Percentiles rank a stretch among this genome's conserved stretches.
These are phyloP conservation scores for Eublepharis macularius DNA, from an alignment of 2,113 vertebrate genomes.

Conservation along the genomic window DNA sequence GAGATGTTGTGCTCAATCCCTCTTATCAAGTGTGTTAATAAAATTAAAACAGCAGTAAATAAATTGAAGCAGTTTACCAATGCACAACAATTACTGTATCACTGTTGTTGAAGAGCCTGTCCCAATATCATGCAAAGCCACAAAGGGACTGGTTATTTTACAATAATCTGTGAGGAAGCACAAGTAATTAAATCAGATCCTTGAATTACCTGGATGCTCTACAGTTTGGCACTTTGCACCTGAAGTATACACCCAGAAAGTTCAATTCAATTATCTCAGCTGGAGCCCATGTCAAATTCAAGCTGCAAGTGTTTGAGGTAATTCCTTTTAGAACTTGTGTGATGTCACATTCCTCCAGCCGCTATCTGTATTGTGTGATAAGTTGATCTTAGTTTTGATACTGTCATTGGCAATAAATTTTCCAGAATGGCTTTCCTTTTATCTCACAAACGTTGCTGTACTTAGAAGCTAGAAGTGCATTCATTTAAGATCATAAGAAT, in stretches of 20 bases:
- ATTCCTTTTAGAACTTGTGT: constrained; percentile 52
- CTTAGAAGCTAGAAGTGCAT: constrained; percentile 41
- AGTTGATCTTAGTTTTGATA: constrained; percentile 55
- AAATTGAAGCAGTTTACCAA: constrained; percentile 55
- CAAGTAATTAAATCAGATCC: constrained; percentile 52
- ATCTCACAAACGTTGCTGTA: constrained; percentile 44
- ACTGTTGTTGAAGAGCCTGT: constrained; percentile 30
- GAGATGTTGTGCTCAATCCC: constrained; percentile 31
- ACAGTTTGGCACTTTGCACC: constrained; percentile 17
- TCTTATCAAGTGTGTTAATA: constrained; percentile 50
- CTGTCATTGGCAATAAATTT: constrained; percentile 51
- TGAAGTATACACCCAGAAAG: constrained; percentile 45
- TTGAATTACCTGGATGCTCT: constrained; percentile 53
- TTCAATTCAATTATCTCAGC: constrained; percentile 38
- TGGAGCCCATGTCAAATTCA: constrained; percentile 45
- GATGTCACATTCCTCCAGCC: constrained; percentile 29
- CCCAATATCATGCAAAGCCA: not conserved
- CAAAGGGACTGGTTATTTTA: constrained; percentile 14
- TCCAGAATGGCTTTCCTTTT: constrained; percentile 48
- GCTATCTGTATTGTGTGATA: constrained; percentile 47
- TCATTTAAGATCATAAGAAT: not conserved
- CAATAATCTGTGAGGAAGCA: constrained; percentile 39
- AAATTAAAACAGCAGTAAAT: constrained; percentile 65
- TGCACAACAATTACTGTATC: constrained; percentile 37
- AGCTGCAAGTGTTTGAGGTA: constrained; percentile 42